Evolutionary conservation across 2,113 vertebrate species (phyloP).

Genomic region (Tragelaphus scriptus): DNA sequence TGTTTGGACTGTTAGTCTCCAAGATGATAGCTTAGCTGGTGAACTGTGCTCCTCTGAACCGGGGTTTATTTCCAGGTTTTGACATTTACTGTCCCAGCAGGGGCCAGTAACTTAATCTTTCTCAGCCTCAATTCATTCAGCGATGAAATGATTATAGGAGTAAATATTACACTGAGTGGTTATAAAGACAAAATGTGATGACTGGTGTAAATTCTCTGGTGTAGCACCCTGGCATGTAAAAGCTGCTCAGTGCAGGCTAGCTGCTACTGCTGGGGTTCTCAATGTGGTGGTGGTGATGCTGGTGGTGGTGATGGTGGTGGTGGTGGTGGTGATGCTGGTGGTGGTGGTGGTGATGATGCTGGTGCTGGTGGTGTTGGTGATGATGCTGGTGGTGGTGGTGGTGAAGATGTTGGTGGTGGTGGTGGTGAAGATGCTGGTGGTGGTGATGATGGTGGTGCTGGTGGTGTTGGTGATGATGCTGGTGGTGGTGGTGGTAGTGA

Average conservation of each 20-base stretch:
- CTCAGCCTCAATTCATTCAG: not conserved
- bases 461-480: accelerated
- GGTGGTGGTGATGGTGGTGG: accelerated
- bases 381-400: not conserved
- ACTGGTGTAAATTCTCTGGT: not conserved
- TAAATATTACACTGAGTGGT: not conserved
- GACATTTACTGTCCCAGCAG: too few relatives aligned
- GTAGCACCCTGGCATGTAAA: accelerated
- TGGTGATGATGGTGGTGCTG: not conserved
- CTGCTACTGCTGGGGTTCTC: not conserved
- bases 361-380: not conserved
- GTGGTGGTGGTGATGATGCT: accelerated
- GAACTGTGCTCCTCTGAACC: not conserved
- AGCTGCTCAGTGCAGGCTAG: accelerated
- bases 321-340: not conserved
- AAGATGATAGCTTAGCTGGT: not conserved
- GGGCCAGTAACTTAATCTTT: not conserved
- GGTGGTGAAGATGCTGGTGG: not conserved
- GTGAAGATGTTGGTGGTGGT: not conserved
- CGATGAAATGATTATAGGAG: not conserved
- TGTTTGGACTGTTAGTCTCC: not conserved
- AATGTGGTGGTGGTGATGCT: not conserved
- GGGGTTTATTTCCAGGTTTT: not conserved
- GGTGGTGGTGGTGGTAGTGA: too few relatives aligned
- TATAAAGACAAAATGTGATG: not conserved